Evolutionary conservation across 2,888 invertebrate species (phyloP), one percentile per base, ranked within the genome.

Genomic region (Rhimphoctona megacephalus): DNA sequence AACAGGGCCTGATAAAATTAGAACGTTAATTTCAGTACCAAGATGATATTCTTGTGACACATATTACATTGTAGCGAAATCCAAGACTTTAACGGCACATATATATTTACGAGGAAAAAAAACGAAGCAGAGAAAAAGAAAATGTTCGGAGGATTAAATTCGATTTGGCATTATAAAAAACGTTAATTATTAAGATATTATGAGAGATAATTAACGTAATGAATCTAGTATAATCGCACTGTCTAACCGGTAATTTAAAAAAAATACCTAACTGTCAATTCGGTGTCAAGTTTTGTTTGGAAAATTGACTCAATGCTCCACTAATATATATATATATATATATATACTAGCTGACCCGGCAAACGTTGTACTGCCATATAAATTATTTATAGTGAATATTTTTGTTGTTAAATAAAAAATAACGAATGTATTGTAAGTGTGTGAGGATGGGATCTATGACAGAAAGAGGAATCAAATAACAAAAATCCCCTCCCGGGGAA

Each of bases 1-100:
- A 43, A 43, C 19, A 43, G 19, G 17, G 25, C 43, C 43, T 19
- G 8, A 25, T 67, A 78, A n/a, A n/a, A 52, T 78, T 78, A 43
- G 52, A 39, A 25, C 54, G 25, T 22, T 17, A 22, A 52, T 54
- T 1, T 52, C 25, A 33, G 14, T 39, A 54, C 54, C 76, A 17
- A 61, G 14, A 64, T 66, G n/a, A 77, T 46, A 77, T 77, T 73
- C 73, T 73, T 73, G 33, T 14, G 33, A 73, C n/a, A 52, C 8
- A 30, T 25, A 11, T 67, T n/a, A 39, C n/a, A 36, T 61, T 61
- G 61, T 30, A 61, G 61, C 17, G 0, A 30, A 43, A 17, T 30
- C 17, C 61, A 30, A 61, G 5, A 61, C 30, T 61, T 49, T 30
- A 61, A 61, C 25, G 7, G 5, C 30, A 30, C 61, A 17, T 30